Base-by-base conservation (phyloP, 2,797 vertebrate species). In the Cyprinodon diabolis region DNA sequence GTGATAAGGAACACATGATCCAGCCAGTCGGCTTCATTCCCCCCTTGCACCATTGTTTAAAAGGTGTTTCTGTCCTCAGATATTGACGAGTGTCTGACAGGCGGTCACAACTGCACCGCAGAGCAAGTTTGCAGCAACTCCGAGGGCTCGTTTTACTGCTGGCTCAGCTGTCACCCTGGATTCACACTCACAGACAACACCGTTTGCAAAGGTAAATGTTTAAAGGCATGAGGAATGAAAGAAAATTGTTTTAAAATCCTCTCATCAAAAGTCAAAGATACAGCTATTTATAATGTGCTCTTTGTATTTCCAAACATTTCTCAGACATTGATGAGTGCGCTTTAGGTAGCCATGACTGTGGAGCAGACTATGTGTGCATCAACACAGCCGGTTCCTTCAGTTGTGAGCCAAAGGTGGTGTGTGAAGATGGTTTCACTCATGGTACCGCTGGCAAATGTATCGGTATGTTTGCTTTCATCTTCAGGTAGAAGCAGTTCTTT, bases 301-400 rank as follows among this genome's bases (percentile, higher is more conserved):
- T n/a, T 55, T 82, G 83, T 88, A 81, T 83, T n/a, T 7, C 65
- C 11, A 4, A 37, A 4, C 21, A 14, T 60, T 88, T 75, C 68
- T 15, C 90, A 98, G 97, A 98, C 91, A 96, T 99, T 84, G 94
- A 98, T 80, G 97, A 99, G 76, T 99, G 97, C 89, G 77, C 93
- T 85, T 91, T 90, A 81, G 95, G 92, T 86, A 96, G 88, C 89
- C 96, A 98, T 91, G 96, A 96, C 95, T 98, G 97, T 87, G 96
- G 93, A 79, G 79, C 91, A 75, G 91, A 93, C 89, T 96, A 97
- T 87, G 75, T 91, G 73, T 98, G 97, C 93, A 93, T 93, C 94
- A 98, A 98, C 95, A 97, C 96, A 73, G 92, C 87, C 30, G 97
- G 97, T 82, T 98, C 96, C 3, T 99, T 98, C 89, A 95, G 95